These are phyloP conservation scores for Oncopodura yosiiana DNA, from an alignment of 1,140 invertebrate genomes.

Conservation along the genomic window DNA sequence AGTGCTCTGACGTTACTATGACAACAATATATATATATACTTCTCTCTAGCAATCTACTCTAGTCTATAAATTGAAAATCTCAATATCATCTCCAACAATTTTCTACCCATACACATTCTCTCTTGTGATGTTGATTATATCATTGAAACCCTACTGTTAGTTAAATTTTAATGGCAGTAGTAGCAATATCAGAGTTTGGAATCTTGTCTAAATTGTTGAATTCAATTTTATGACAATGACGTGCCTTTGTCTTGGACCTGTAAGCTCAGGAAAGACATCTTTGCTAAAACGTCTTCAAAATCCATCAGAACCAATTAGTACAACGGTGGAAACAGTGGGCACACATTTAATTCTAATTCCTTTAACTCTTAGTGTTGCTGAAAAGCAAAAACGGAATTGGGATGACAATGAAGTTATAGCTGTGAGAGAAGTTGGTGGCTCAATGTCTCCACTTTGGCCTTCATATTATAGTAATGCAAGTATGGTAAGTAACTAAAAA, in stretches of 20 bases:
- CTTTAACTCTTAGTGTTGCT: slow-evolving; percentile 32
- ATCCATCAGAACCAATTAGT: slow-evolving; percentile 53
- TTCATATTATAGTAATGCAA: slow-evolving; percentile 55
- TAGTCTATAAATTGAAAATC: no score
- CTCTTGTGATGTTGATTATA: no score
- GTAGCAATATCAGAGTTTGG: no score
- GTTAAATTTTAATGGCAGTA: no score
- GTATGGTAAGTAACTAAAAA: slow-evolving; percentile 45
- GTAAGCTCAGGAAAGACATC: slow-evolving; percentile 68
- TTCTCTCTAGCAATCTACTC: no score
- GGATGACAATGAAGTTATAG: slow-evolving; percentile 25
- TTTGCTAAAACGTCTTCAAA: slow-evolving; percentile 60
- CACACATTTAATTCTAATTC: slow-evolving; percentile 57
- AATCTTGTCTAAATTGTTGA: no score
- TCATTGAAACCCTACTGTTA: no score
- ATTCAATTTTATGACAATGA: slow-evolving; percentile 12
- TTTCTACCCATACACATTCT: no score
- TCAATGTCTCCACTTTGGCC: slow-evolving; percentile 67
- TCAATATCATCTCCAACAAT: no score
- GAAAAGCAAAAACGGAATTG: not conserved
- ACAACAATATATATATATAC: no score
- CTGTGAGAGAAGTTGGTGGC: slow-evolving; percentile 60
- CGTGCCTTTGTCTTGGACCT: slow-evolving; percentile 60
- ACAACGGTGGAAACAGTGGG: slow-evolving; percentile 66
- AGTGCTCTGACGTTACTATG: no score